phyloP scores from a whole-genome alignment of 2,797 vertebrate genomes.

The Sebastes steindachneri region DNA sequence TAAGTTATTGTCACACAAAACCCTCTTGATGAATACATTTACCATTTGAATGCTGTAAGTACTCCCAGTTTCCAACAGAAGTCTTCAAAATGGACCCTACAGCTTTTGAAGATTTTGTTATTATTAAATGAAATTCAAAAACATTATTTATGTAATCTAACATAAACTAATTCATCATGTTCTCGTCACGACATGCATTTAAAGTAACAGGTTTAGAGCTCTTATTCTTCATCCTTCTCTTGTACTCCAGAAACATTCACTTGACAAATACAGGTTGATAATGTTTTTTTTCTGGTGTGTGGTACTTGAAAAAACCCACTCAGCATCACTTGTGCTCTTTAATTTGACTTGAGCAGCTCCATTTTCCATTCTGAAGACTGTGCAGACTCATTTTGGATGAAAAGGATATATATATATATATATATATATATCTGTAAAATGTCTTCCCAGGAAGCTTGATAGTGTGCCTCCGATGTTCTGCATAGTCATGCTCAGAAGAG shows the following conservation, averaged over 20 bases:
- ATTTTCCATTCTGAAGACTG: not conserved
- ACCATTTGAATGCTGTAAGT: not conserved
- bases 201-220: no score
- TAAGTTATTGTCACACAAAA: not conserved
- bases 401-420: not conserved
- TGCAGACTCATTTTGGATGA: not conserved
- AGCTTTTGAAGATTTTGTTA: no score
- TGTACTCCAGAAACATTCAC: conserved; percentile 71
- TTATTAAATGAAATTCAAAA: no score
- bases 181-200: no score
- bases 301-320: not conserved
- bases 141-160: no score
- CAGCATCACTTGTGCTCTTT: not conserved
- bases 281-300: not conserved
- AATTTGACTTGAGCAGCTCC: not conserved
- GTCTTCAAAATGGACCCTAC: not conserved
- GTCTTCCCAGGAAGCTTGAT: not conserved
- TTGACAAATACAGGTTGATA: no score
- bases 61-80: not conserved
- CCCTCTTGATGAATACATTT: not conserved
- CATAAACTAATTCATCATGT: no score
- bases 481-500: conserved; percentile 4
- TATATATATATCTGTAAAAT: not conserved
- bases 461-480: not conserved
- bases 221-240: no score